Conservation (phyloP, 2,113 vertebrate genomes). For the Corythoichthys intestinalis region DNA sequence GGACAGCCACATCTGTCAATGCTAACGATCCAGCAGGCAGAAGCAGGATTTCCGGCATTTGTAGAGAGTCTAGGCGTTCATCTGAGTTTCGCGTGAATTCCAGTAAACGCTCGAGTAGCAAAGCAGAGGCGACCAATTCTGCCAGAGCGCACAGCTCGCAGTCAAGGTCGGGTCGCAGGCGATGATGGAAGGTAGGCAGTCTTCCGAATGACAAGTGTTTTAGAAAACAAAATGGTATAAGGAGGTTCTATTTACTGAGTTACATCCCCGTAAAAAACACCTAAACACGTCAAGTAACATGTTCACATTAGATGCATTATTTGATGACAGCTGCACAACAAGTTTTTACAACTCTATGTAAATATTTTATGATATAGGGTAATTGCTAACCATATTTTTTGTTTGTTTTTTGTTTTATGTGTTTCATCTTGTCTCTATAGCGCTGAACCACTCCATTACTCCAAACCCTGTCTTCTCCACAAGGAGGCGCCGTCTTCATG, state of each 20-base stretch:
- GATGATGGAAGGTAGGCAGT: conserved; percentile 9
- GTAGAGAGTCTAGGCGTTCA: conserved; percentile 47
- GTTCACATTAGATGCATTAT: too few species aligned
- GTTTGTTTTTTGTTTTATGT: conserved; percentile 39
- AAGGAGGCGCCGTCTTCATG: conserved; percentile 58
- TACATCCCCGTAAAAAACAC: too few species aligned
- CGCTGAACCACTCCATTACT: conserved; percentile 68
- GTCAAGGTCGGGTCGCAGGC: conserved; percentile 42
- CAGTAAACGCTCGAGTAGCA: conserved; percentile 23
- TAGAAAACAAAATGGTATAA: background rate
- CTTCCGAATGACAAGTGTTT: background rate
- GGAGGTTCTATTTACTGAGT: background rate
- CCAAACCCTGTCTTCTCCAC: conserved; percentile 57
- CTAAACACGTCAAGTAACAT: too few species aligned
- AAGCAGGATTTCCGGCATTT: conserved; percentile 23
- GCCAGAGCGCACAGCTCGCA: conserved; percentile 43
- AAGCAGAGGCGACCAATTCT: conserved; percentile 25
- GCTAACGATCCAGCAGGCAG: conserved; percentile 22
- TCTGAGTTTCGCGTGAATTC: conserved; percentile 19
- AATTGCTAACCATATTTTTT: background rate
- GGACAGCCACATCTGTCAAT: conserved; percentile 5
- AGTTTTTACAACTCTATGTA: background rate
- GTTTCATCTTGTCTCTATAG: conserved; percentile 66
- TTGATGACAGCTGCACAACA: too few species aligned
- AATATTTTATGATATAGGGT: background rate